Evolutionary conservation across 37 sponge, comb jelly and placozoan genomes (phyloP).

Genomic region (Spongia lamella): DNA sequence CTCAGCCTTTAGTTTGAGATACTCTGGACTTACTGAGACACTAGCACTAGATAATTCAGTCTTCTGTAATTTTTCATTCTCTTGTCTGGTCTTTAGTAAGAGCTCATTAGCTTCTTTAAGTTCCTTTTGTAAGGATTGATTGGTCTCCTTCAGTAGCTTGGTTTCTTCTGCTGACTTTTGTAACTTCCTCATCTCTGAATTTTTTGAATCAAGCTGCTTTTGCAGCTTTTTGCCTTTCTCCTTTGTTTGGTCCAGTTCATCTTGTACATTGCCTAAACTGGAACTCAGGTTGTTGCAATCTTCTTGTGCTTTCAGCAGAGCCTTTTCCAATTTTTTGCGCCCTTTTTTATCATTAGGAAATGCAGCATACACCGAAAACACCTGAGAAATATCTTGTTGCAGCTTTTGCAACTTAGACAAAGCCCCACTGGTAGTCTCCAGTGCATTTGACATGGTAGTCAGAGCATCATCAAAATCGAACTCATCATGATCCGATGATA

Average conservation of each 20-base stretch:
- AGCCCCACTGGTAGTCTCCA: conserved; percentile 43
- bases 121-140: conserved; percentile 40
- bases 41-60: not conserved
- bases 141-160: conserved; percentile 27
- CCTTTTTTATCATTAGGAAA: conserved; percentile 72
- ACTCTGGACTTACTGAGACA: not conserved
- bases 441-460: conserved; percentile 42
- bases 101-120: conserved; percentile 5
- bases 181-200: conserved; percentile 37
- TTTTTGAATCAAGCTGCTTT: conserved; percentile 50
- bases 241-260: conserved; percentile 33
- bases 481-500: conserved; percentile 36
- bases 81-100: conserved; percentile 17
- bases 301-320: conserved; percentile 67
- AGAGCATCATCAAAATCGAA: conserved; percentile 54
- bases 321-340: conserved; percentile 66
- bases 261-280: conserved; percentile 1
- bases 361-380: conserved; percentile 35
- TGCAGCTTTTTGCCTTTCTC: conserved; percentile 36
- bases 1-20: not conserved
- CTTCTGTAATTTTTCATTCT: conserved; percentile 5
- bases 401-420: conserved; percentile 31
- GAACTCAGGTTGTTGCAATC: conserved; percentile 36
- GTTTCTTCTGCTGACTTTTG: conserved; percentile 31
- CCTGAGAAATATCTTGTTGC: conserved; percentile 56